Percentiles rank a stretch among this genome's conserved stretches.
Evolutionary conservation across 2,113 vertebrate genomes (phyloP).

Genomic region (Lynx canadensis): DNA sequence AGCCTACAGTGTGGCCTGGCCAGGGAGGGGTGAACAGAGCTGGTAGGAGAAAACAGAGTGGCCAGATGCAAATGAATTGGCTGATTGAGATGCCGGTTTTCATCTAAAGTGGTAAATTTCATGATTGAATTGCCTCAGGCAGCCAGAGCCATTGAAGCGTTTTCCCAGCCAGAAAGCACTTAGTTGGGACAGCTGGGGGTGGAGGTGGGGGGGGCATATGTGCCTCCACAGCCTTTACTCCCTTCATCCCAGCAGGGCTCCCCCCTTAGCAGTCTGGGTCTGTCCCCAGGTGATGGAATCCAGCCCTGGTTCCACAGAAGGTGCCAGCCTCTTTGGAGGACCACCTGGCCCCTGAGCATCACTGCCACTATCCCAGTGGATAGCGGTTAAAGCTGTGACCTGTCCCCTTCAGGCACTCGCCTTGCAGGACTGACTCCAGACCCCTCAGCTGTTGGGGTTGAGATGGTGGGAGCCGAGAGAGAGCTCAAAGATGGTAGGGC

Average conservation of each 20-base stretch:
- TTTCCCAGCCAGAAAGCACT: conserved; percentile 52
- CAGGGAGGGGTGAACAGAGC: neutral
- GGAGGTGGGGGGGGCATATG: neutral
- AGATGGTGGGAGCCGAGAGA: neutral
- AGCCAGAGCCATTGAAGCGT: conserved; percentile 20
- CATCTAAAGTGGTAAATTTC: conserved; percentile 64
- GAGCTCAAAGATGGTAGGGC: neutral
- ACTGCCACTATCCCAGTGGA: neutral
- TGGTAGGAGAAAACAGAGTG: neutral
- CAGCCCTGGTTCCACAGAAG: neutral
- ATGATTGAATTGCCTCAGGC: conserved; percentile 67
- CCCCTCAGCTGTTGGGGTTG: neutral
- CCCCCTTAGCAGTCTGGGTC: conserved; percentile 60
- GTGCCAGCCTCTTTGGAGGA: neutral
- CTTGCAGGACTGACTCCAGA: neutral
- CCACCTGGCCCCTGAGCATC: neutral
- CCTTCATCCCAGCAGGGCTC: neutral
- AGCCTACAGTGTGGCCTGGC: neutral
- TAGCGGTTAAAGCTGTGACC: neutral
- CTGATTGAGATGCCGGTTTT: conserved; percentile 60
- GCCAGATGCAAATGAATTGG: conserved; percentile 63
- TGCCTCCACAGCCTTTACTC: conserved; percentile 36
- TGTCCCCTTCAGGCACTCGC: neutral
- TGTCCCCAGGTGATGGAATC: neutral
- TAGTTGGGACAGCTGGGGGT: neutral